Evolutionary conservation across 2,797 vertebrate species (phyloP), one percentile per base, ranked within the genome.

Genomic region (Xenops minutus): DNA sequence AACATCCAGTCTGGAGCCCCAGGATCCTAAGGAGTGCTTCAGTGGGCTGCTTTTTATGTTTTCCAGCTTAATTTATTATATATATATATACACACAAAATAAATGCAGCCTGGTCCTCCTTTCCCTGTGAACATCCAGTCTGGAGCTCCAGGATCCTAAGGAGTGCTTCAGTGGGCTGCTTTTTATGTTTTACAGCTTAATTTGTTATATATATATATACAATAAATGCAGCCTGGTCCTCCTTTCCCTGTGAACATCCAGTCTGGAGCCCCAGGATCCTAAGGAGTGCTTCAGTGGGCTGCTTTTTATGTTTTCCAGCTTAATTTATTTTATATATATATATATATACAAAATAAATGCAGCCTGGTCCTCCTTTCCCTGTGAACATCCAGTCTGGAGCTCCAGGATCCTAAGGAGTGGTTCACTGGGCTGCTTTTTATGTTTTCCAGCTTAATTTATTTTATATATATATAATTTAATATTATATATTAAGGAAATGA

Each of bases 81-180:
- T n/a, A n/a, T n/a, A n/a, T n/a, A n/a, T n/a, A n/a, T n/a, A n/a
- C n/a, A n/a, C n/a, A n/a, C n/a, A n/a, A n/a, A n/a, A n/a, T n/a
- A n/a, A n/a, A n/a, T n/a, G n/a, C n/a, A n/a, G n/a, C n/a, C n/a
- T 29, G 12, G 19, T 66, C 23, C 29, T 54, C 13, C 27, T 43
- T 26, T 23, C n/a, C 36, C 0, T 0, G 1, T 4, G 26, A 52
- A 29, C 54, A 49, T 14, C n/a, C 63, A 23, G 1, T 6, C 12
- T 20, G 39, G 27, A 21, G 12, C 27, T 71, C 54, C 12, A 29
- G 48, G 39, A 83, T 29, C n/a, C 12, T 2, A 24, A 13, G 14
- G 12, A 14, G 12, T 3, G 14, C 6, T 27, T 85, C 4, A 2
- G 7, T 1, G 3, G 59, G 32, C 21, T 68, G 24, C 2, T 63